Evolutionary conservation across 2,113 vertebrate genomes (phyloP).

Genomic region (Ellobius talpinus): DNA sequence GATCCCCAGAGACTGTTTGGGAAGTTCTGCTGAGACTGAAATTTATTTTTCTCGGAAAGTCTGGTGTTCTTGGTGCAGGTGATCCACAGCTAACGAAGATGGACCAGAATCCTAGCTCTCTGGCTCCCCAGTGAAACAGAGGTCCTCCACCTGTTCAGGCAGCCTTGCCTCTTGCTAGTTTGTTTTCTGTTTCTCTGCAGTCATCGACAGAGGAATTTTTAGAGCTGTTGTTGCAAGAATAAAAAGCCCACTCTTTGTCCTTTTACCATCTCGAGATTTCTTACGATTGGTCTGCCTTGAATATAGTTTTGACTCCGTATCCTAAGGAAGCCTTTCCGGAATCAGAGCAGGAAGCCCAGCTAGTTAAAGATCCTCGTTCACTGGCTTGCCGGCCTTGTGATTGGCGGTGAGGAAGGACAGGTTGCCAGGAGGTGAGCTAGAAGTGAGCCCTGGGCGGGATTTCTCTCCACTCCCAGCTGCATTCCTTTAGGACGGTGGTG

Average conservation of each 20-base stretch:
- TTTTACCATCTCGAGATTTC: conserved; percentile 50
- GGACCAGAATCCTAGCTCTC: neutral
- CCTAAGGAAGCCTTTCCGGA: conserved; percentile 55
- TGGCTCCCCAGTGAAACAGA: neutral
- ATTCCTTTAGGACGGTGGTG: conserved; percentile 22
- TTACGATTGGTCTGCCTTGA: conserved; percentile 74
- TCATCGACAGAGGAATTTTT: conserved; percentile 6
- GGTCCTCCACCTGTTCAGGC: neutral
- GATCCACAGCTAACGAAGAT: neutral
- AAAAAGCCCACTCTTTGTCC: conserved; percentile 62
- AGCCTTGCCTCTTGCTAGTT: neutral
- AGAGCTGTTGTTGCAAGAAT: conserved; percentile 24
- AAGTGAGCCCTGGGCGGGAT: neutral
- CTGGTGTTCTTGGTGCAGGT: neutral
- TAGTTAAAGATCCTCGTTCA: neutral
- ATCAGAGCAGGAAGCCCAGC: neutral
- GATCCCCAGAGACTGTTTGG: neutral
- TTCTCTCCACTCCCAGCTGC: neutral
- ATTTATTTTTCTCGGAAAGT: neutral
- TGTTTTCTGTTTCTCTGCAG: conserved; percentile 52
- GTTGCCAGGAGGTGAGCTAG: neutral
- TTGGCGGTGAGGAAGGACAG: neutral
- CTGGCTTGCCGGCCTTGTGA: conserved; percentile 17
- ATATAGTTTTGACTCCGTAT: conserved; percentile 60
- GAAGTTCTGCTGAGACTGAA: neutral